Base-by-base conservation (phyloP, 2,797 vertebrate genomes). In the Takifugu rubripes region DNA sequence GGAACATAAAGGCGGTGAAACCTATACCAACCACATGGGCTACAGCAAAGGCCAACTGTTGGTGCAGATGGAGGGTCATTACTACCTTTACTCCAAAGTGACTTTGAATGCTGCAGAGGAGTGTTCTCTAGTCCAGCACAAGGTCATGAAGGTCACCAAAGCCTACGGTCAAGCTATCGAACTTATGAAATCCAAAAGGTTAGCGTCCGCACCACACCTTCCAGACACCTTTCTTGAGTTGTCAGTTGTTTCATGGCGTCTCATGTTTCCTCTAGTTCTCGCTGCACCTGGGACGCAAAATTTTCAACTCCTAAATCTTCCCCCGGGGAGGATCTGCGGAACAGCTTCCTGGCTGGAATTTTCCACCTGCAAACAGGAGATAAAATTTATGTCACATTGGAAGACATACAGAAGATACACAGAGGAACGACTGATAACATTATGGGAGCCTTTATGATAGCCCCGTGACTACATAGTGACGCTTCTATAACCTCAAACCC, bases 391-490 rank as follows among this genome's bases (percentile, higher is more conserved):
- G 86, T 89, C 43, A 66, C 1, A 8, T 2, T 90, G 57, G 75
- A 83, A 0, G 54, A 71, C 12, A 55, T 55, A 27, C 2, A 33
- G 0, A 59, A 53, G 11, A 21, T 84, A 5, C 61, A 6, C 27
- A 1, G 16, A 10, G 82, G 70, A 36, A 0, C 14, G 1, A 15
- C 36, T 0, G 73, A 83, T 9, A 88, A 86, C 74, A 79, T 84
- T 52, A 77, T 91, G 69, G 90, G 90, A 0, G 87, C 87, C 15
- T 90, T 90, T 25, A 86, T 87, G 87, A 56, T 91, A 42, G 79
- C 1, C 47, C 26, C 74, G 6, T 76, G 58, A 43, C 36, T 25
- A 15, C 16, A 27, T 5, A 5, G 2, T 40, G 53, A 52, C 2
- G 0, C 8, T 3, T 55, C 14, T 52, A 4, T 43, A 33, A 55